These are phyloP conservation scores for Ormyrus thymus DNA, from an alignment of 2,888 invertebrate genomes.

Conservation along the genomic window DNA sequence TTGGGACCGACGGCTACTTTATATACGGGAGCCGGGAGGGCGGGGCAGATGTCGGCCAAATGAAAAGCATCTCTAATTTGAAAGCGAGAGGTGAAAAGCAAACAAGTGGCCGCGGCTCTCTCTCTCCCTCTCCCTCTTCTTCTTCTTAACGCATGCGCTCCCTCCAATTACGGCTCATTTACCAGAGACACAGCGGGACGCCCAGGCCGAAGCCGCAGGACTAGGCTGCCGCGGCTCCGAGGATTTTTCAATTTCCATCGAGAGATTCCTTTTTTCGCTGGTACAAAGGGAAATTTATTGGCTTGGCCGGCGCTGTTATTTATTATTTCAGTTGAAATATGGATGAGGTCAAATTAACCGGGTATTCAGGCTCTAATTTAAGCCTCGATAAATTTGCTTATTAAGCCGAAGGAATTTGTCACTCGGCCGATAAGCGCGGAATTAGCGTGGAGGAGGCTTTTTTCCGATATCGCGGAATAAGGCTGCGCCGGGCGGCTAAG, in stretches of 20 bases:
- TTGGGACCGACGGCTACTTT: conserved; percentile 62
- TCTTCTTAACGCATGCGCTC: conserved; percentile 48
- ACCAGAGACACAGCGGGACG: conserved; percentile 57
- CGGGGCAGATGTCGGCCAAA: conserved; percentile 73
- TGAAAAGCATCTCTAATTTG: conserved; percentile 75
- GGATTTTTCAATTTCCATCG: conserved; percentile 54
- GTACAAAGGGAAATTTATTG: conserved; percentile 45
- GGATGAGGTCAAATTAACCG: conserved; percentile 42
- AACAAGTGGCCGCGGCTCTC: conserved; percentile 66
- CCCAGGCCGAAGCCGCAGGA: conserved; percentile 10
- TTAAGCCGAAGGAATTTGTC: background rate
- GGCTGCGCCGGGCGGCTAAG: background rate
- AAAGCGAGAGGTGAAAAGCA: conserved; percentile 72
- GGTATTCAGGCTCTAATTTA: conserved; percentile 45
- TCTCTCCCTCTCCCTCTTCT: conserved; percentile 16
- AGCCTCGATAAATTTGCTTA: conserved; percentile 19
- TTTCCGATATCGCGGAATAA: background rate
- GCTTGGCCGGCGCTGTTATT: conserved; percentile 17
- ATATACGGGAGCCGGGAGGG: conserved; percentile 71
- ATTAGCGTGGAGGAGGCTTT: too few species aligned
- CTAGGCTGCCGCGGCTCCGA: background rate
- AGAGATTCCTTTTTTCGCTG: conserved; percentile 7
- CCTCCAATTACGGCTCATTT: conserved; percentile 57
- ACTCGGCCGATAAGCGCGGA: too few species aligned
- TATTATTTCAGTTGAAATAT: conserved; percentile 28